Conservation (phyloP, 2,797 vertebrate genomes). For the Leptoclinus maculatus region DNA sequence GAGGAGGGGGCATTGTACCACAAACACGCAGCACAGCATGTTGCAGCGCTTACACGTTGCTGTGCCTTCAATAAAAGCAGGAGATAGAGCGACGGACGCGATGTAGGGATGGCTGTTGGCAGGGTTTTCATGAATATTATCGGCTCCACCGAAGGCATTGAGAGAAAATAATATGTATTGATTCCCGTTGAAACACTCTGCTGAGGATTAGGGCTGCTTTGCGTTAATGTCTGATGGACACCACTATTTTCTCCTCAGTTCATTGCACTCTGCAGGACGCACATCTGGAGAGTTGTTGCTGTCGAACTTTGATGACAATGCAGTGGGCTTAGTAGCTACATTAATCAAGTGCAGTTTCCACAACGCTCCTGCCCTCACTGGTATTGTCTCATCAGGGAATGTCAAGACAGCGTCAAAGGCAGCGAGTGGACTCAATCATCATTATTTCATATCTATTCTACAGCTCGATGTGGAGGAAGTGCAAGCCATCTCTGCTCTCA, state of each 20-base stretch:
- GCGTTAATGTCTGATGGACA: constrained; percentile 44
- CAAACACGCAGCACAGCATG: constrained; percentile 19
- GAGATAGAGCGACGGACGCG: background rate
- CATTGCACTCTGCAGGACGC: constrained; percentile 43
- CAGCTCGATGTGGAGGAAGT: background rate
- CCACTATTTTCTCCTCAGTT: constrained; percentile 8
- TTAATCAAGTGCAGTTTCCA: constrained; percentile 18
- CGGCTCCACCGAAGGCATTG: constrained; percentile 41
- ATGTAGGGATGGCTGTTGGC: constrained; percentile 10
- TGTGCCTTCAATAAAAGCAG: constrained; percentile 19
- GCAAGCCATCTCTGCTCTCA: background rate
- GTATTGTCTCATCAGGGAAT: constrained; percentile 18
- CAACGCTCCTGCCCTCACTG: constrained; percentile 14
- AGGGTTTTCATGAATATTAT: constrained; percentile 48
- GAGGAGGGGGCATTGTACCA: constrained; percentile 19
- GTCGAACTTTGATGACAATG: constrained; percentile 78
- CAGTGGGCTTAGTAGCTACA: constrained; percentile 35
- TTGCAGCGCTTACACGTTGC: constrained; percentile 17
- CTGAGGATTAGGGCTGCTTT: constrained; percentile 45
- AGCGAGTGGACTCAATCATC: constrained; percentile 38
- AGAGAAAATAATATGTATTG: constrained; percentile 58
- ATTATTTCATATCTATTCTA: constrained; percentile 53
- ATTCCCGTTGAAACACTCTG: constrained; percentile 43
- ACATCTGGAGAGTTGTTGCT: constrained; percentile 45
- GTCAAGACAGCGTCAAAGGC: constrained; percentile 16